These are phyloP conservation scores for Xiphydria camelus DNA, from an alignment of 2,888 invertebrate species.

Conservation along the genomic window DNA sequence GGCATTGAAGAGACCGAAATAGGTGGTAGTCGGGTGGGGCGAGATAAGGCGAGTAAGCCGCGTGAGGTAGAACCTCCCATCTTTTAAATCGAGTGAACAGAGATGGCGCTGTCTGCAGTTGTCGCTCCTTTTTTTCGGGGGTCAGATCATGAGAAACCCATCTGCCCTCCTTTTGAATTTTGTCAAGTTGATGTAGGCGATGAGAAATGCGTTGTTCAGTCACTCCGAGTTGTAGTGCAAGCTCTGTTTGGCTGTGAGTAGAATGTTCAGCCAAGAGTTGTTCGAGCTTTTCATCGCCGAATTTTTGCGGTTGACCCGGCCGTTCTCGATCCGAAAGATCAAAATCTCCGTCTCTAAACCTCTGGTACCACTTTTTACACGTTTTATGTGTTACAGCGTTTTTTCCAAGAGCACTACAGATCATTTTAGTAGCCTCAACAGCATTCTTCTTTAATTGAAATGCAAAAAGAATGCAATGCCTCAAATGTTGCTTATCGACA, in stretches of 20 bases:
- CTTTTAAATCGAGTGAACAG: too few relatives aligned
- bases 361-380: neutral
- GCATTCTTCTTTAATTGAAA: neutral
- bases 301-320: conserved; percentile 6
- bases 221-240: conserved; percentile 17
- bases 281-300: conserved; percentile 20
- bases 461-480: neutral
- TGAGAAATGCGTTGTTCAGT: conserved; percentile 13
- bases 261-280: conserved; percentile 22
- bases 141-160: conserved; percentile 1
- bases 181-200: conserved; percentile 12
- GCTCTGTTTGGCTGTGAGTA: conserved; percentile 19
- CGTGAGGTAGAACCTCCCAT: too few relatives aligned
- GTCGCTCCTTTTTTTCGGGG: conserved; percentile 8
- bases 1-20: too few relatives aligned
- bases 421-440: neutral
- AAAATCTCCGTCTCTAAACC: neutral
- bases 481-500: too few relatives aligned
- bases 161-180: conserved; percentile 12
- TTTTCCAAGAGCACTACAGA: neutral
- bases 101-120: too few relatives aligned
- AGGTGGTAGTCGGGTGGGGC: too few relatives aligned
- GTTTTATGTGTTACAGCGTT: neutral
- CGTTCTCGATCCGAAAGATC: neutral
- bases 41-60: too few relatives aligned